These are phyloP conservation scores for Hedya salicella DNA, from an alignment of 2,888 invertebrate species.

Conservation along the genomic window DNA sequence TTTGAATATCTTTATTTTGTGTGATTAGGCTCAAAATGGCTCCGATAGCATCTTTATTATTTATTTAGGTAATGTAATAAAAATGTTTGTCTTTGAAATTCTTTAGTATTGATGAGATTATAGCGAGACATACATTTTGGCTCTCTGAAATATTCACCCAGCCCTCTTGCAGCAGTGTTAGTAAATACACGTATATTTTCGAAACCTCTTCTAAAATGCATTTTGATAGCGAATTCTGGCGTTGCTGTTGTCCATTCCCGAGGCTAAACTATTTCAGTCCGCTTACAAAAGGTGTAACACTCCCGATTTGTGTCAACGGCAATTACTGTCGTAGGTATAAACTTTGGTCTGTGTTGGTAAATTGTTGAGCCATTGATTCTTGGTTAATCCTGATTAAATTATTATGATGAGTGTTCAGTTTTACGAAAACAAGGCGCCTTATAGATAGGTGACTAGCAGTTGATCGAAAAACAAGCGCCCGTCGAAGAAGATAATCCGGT, in stretches of 20 bases:
- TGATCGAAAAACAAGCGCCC: constrained; percentile 28
- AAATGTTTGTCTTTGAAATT: no score
- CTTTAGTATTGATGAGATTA: no score
- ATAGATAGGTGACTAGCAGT: constrained; percentile 5
- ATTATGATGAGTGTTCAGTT: constrained; percentile 1
- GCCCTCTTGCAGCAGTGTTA: background rate
- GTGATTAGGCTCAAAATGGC: no score
- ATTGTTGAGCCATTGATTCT: background rate
- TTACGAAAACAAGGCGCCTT: constrained; percentile 15
- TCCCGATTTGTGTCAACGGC: background rate
- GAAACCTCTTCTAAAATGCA: background rate
- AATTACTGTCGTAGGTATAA: background rate
- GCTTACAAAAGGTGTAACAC: constrained; percentile 12
- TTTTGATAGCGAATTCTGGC: constrained; percentile 5
- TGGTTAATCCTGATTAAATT: background rate
- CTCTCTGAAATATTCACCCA: no score
- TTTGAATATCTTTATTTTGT: no score
- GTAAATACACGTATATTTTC: constrained; percentile 14
- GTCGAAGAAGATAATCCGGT: constrained; percentile 26
- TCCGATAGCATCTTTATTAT: no score
- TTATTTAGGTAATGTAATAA: no score
- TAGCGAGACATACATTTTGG: no score
- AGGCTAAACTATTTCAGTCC: constrained; percentile 12
- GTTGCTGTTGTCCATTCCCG: constrained; percentile 6
- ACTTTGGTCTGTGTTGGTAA: background rate